phyloP scores from a whole-genome alignment of 2,888 invertebrate genomes.

The Stenichneumon culpator region DNA sequence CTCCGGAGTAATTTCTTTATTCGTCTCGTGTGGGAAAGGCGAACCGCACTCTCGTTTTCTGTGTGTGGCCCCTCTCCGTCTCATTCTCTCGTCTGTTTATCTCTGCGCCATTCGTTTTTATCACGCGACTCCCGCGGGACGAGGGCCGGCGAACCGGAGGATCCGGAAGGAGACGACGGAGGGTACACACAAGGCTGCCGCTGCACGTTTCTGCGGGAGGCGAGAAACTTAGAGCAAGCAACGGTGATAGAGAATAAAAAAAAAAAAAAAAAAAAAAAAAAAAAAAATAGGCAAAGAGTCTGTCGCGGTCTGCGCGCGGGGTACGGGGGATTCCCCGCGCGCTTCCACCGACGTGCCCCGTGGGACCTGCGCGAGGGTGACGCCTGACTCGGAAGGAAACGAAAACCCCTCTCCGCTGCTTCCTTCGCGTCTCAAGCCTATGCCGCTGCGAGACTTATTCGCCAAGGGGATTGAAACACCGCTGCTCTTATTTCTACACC shows the following conservation, averaged over 20 bases:
- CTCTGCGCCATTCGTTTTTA: constrained; percentile 84
- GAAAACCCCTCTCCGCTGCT: constrained; percentile 57
- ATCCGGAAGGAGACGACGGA: constrained; percentile 29
- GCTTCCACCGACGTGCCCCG: constrained; percentile 72
- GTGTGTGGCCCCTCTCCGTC: constrained; percentile 63
- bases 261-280: not conserved
- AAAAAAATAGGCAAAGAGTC: constrained; percentile 24
- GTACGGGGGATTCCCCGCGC: constrained; percentile 20
- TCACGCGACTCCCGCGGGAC: constrained; percentile 75
- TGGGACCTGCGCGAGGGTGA: constrained; percentile 72
- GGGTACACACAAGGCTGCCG: constrained; percentile 43
- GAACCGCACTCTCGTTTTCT: constrained; percentile 53
- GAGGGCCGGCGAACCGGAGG: constrained; percentile 52
- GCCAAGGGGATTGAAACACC: constrained; percentile 51
- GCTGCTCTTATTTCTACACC: constrained; percentile 44
- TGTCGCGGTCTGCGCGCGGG: constrained; percentile 54
- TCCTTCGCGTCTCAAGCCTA: constrained; percentile 33
- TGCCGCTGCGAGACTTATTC: constrained; percentile 47
- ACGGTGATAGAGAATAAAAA: constrained; percentile 31
- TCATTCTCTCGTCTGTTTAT: constrained; percentile 70
- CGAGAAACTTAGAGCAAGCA: constrained; percentile 40
- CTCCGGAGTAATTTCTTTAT: constrained; percentile 84
- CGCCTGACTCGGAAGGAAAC: constrained; percentile 69
- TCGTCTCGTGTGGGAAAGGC: constrained; percentile 74
- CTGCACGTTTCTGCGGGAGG: constrained; percentile 45